phyloP scores from a whole-genome alignment of 2,113 vertebrate species.

The Osmerus mordax region DNA sequence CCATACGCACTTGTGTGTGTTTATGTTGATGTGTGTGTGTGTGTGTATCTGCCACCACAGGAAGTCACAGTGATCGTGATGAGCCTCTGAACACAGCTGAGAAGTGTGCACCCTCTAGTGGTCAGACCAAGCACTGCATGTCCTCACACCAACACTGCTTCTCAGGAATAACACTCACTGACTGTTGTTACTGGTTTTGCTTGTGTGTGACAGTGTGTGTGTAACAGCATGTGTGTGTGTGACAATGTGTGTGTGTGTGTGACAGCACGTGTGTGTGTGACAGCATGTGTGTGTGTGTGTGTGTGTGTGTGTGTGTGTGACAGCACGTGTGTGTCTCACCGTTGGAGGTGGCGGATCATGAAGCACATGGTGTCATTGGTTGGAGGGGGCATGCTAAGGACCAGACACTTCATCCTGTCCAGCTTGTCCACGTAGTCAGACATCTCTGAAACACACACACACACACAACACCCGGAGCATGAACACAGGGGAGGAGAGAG shows the following conservation, averaged over 20 bases:
- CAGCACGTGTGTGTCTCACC: conserved; percentile 60
- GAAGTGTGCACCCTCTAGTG: conserved; percentile 3
- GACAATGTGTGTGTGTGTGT: background rate
- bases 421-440: conserved; percentile 73
- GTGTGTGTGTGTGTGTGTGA: background rate
- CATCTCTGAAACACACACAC: conserved; percentile 68
- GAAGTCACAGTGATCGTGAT: background rate
- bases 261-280: background rate
- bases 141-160: no score
- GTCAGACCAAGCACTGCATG: background rate
- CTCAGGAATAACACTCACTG: no score
- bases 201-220: no score
- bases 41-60: background rate
- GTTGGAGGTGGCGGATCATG: conserved; percentile 81
- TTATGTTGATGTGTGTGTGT: background rate
- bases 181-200: no score
- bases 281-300: background rate
- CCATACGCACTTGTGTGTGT: background rate
- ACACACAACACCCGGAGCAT: background rate
- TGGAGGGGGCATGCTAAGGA: conserved; percentile 76
- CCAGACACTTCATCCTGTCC: conserved; percentile 73
- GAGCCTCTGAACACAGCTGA: background rate
- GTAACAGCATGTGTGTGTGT: no score
- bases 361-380: conserved; percentile 80
- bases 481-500: background rate